Conservation (phyloP, 1,140 invertebrate genomes). For the Saccostrea cuccullata region DNA sequence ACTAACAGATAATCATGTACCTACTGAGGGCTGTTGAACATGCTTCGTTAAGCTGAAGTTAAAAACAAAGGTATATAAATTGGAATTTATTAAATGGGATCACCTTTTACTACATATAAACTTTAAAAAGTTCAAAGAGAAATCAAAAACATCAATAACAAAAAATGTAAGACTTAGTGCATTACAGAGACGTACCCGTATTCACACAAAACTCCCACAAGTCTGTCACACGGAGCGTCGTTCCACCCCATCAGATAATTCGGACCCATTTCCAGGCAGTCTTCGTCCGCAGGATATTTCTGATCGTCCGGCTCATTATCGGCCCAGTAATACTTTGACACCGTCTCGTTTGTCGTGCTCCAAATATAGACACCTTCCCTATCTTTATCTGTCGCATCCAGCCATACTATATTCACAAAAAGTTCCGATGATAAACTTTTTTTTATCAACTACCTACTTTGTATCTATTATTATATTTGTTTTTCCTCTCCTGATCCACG, state of each 20-base stretch:
- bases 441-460: no score
- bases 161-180: no score
- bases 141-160: no score
- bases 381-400: constrained; percentile 1
- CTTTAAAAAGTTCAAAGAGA: no score
- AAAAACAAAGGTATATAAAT: background rate
- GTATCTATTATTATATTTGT: no score
- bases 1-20: no score
- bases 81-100: no score
- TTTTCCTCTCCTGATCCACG: no score
- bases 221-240: background rate
- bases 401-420: background rate
- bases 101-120: no score
- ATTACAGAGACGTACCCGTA: background rate
- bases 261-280: constrained; percentile 15
- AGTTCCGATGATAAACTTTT: no score
- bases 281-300: background rate
- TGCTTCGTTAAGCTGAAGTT: background rate
- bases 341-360: background rate
- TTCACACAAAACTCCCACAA: constrained; percentile 5
- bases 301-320: background rate
- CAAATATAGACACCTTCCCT: background rate
- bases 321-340: constrained; percentile 1
- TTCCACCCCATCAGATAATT: background rate
- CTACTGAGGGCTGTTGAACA: background rate